Base-by-base conservation (phyloP, 1,140 invertebrate species). In the Zaprionus africanus region DNA sequence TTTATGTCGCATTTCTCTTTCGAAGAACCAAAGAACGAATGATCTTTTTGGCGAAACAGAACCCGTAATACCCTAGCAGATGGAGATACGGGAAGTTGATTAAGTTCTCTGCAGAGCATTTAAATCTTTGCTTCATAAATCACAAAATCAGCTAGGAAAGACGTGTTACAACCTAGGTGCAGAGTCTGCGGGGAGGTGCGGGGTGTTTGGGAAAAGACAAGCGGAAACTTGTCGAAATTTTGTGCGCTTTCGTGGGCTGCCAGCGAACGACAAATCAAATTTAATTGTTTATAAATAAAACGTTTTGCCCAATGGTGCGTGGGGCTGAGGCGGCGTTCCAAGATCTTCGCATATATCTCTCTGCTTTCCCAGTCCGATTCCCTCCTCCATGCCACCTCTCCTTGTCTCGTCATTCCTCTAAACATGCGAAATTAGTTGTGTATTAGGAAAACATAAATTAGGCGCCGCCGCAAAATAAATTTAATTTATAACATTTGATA, bases 251-350 rank as follows among this genome's bases (percentile, higher is more conserved):
- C 49, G 36, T 79, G 57, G 53, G 46, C 76, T 54, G 77, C 73
- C 79, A 79, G 73, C 76, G 70, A 57, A 77, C 86, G 76, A 90
- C 85, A 90, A 90, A 90, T 90, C 85, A 90, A 85, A 85, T 75
- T 90, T 85, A 90, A 90, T 90, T 90, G 85, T 90, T 90, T 90
- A 90, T 90, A 90, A 90, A 90, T 90, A 90, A 90, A 90, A 90
- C 85, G 85, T 85, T 90, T 90, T 90, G 72, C 85, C 76, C 72
- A 88, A 88, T 88, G 81, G 69, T 72, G 78, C 66, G 61, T 69
- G 36, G 71, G 71, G 62, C 12, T 43, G 36, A 36, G 24, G 15
- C 13, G 15, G 9, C 34, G 17, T 36, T 60, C 38, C n/a, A 28
- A 28, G 17, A 31, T 61, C 26, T 61, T 61, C 13, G 15, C 13